Conservation (phyloP, 2,888 invertebrate species). For the Drosophila algonquin region DNA sequence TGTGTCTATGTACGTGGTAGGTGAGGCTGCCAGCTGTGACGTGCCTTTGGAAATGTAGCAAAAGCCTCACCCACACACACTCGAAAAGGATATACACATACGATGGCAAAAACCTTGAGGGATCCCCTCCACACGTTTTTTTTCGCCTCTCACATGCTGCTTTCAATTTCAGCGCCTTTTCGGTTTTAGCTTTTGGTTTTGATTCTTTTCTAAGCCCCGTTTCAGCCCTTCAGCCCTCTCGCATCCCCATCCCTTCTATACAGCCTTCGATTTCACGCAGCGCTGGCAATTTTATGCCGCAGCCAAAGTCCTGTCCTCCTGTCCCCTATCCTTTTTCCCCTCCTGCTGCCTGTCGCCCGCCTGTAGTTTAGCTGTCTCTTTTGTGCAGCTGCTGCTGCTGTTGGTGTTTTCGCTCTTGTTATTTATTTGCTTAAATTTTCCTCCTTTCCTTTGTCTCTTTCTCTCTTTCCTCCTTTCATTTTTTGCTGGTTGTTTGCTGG, state of each 20-base stretch:
- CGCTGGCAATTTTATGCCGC: slow-evolving; percentile 72
- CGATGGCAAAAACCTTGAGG: slow-evolving; percentile 29
- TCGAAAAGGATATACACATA: slow-evolving; percentile 27
- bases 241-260: slow-evolving; percentile 4
- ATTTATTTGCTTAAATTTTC: slow-evolving; percentile 64
- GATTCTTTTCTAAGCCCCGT: slow-evolving; percentile 62
- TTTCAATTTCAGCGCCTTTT: slow-evolving; percentile 73
- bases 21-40: slow-evolving; percentile 71
- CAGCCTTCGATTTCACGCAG: slow-evolving; percentile 78
- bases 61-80: slow-evolving; percentile 49
- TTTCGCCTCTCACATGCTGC: slow-evolving; percentile 50
- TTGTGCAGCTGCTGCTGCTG: slow-evolving; percentile 45
- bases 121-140: slow-evolving; percentile 5
- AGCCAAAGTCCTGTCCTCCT: slow-evolving; percentile 28
- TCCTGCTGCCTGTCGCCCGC: slow-evolving; percentile 36
- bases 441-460: slow-evolving; percentile 11
- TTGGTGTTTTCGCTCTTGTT: slow-evolving; percentile 62
- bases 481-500: slow-evolving; percentile 19
- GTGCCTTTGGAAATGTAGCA: slow-evolving; percentile 69
- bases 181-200: slow-evolving; percentile 71
- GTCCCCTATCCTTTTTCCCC: slow-evolving; percentile 2
- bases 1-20: slow-evolving; percentile 37
- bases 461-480: slow-evolving; percentile 10
- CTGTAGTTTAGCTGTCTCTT: slow-evolving; percentile 20
- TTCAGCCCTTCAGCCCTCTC: background rate